Evolutionary conservation across 2,888 invertebrate genomes (phyloP).

Genomic region (Agrenia bidenticulata): DNA sequence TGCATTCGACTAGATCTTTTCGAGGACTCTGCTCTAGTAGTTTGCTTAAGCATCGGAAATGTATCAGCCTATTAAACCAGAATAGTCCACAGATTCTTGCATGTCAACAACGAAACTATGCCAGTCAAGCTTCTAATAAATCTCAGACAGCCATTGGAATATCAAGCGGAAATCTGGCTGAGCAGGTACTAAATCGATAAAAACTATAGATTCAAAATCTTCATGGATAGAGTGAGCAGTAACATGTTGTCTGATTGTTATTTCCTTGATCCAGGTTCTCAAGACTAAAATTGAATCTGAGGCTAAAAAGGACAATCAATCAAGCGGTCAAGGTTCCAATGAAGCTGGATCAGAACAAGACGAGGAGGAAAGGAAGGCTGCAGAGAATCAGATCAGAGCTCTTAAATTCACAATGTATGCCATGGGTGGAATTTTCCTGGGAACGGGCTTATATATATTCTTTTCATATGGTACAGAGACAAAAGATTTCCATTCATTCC

Average conservation of each 20-base stretch:
- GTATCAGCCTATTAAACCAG: background rate
- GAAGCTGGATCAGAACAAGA: slow-evolving; percentile 53
- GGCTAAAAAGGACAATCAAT: slow-evolving; percentile 28
- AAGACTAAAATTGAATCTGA: slow-evolving; percentile 31
- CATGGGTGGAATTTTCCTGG: slow-evolving; percentile 55
- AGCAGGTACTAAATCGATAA: too few species aligned
- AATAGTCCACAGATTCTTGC: background rate
- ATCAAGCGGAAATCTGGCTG: slow-evolving; percentile 28
- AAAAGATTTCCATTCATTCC: slow-evolving; percentile 21
- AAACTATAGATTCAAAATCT: too few species aligned
- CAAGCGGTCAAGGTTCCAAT: slow-evolving; percentile 5
- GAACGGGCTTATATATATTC: slow-evolving; percentile 55
- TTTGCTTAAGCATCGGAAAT: too few species aligned
- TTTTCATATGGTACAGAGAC: slow-evolving; percentile 57
- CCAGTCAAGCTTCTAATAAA: slow-evolving; percentile 23
- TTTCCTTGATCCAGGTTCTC: too few species aligned
- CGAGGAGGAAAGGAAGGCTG: slow-evolving; percentile 61
- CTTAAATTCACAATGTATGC: slow-evolving; percentile 64
- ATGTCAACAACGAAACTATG: background rate
- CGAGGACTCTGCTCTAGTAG: too few species aligned
- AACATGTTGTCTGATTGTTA: too few species aligned
- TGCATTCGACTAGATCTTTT: too few species aligned
- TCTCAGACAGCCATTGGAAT: slow-evolving; percentile 6
- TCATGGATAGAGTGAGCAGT: too few species aligned
- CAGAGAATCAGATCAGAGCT: slow-evolving; percentile 70